Percentiles rank a stretch among this genome's conserved stretches.
Evolutionary conservation across 2,888 invertebrate genomes (phyloP).

Genomic region (Dioctria linearis): DNA sequence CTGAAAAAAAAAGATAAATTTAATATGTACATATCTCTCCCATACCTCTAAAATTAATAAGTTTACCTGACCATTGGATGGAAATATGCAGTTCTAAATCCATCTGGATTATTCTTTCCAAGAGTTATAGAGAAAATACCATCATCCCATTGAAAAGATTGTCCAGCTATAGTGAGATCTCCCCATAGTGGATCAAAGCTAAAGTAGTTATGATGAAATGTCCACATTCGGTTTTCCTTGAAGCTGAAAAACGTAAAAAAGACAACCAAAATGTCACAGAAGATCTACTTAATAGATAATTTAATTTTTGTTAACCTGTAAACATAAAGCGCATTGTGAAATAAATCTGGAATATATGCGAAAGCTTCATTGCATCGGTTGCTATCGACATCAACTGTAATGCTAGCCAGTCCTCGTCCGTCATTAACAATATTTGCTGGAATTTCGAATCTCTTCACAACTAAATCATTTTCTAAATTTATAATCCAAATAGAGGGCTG

Average conservation of each 20-base stretch:
- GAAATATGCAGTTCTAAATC: conserved; percentile 79
- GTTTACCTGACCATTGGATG: conserved; percentile 78
- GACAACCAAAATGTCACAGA: background rate
- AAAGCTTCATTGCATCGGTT: conserved; percentile 76
- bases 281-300: no score
- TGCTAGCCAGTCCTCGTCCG: conserved; percentile 76
- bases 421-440: conserved; percentile 67
- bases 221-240: conserved; percentile 78
- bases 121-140: conserved; percentile 83
- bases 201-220: conserved; percentile 82
- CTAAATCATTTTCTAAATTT: conserved; percentile 77
- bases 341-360: conserved; percentile 78
- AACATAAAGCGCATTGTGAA: conserved; percentile 67
- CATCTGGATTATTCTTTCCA: conserved; percentile 72
- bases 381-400: conserved; percentile 77
- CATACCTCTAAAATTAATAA: background rate
- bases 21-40: background rate
- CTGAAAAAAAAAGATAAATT: conserved; percentile 67
- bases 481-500: conserved; percentile 78
- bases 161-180: conserved; percentile 78
- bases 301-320: conserved; percentile 64
- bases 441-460: conserved; percentile 74
- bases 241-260: conserved; percentile 72
- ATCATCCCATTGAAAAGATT: conserved; percentile 85
- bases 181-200: conserved; percentile 80